Conservation (phyloP, 2,113 vertebrate species). For the Nannospalax galili region DNA sequence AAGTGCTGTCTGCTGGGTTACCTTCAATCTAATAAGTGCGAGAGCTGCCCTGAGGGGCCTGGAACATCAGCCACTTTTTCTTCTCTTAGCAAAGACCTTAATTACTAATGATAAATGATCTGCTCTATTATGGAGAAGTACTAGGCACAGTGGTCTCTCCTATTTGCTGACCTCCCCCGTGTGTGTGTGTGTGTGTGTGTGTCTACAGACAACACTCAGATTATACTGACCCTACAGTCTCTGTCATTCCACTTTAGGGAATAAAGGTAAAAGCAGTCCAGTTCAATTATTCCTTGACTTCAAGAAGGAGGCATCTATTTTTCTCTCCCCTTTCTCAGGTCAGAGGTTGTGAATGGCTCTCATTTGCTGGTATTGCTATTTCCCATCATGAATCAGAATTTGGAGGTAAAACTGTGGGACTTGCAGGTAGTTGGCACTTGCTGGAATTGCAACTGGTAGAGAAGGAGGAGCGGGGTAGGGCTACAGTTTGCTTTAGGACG, state of each 20-base stretch:
- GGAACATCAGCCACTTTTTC: background rate
- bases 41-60: background rate
- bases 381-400: background rate
- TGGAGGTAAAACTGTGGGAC: background rate
- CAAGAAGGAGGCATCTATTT: conserved; percentile 5
- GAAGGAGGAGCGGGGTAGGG: accelerated
- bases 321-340: background rate
- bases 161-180: too few relatives aligned
- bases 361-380: background rate
- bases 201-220: background rate
- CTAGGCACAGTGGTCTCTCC: background rate
- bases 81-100: background rate
- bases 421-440: background rate
- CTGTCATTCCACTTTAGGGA: background rate
- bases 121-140: background rate
- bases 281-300: background rate
- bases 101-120: conserved; percentile 5
- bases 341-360: background rate
- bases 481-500: background rate
- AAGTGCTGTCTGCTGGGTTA: background rate
- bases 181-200: background rate
- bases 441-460: background rate
- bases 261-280: background rate
- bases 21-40: background rate
- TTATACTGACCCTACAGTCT: background rate